These are phyloP conservation scores for Trichogramma pretiosum DNA, from an alignment of 1,140 invertebrate species.

Conservation along the genomic window DNA sequence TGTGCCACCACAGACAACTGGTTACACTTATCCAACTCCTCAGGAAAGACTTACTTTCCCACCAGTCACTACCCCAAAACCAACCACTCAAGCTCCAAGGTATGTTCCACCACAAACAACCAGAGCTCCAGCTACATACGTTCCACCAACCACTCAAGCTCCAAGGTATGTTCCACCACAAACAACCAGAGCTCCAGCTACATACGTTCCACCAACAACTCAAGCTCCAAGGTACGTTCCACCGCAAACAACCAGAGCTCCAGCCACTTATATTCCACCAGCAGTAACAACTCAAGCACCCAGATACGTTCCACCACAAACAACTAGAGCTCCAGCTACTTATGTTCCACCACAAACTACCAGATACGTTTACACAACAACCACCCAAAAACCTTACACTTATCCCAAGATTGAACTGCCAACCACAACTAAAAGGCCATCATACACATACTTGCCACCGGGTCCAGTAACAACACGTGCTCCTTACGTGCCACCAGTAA, in stretches of 20 bases:
- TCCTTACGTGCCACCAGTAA: not conserved
- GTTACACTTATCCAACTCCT: conserved; percentile 4
- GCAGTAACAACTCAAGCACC: not conserved
- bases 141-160: conserved; percentile 5
- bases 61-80: not conserved
- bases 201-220: conserved; percentile 6
- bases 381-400: not conserved
- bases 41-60: not conserved
- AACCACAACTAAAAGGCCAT: not conserved
- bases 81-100: conserved; percentile 11
- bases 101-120: conserved; percentile 7
- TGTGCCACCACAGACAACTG: conserved; percentile 10
- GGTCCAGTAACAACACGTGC: not conserved
- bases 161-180: conserved; percentile 3
- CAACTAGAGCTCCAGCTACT: conserved; percentile 8
- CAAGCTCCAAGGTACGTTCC: conserved; percentile 7
- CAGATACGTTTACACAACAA: conserved; percentile 4
- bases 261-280: not conserved
- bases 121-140: not conserved
- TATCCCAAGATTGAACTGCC: not conserved
- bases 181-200: not conserved
- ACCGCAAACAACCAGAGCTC: conserved; percentile 1
- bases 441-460: not conserved
- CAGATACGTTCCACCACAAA: conserved; percentile 12
- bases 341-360: conserved; percentile 10